Evolutionary conservation across 1,140 invertebrate species (phyloP).

Genomic region (Centruroides vittatus): DNA sequence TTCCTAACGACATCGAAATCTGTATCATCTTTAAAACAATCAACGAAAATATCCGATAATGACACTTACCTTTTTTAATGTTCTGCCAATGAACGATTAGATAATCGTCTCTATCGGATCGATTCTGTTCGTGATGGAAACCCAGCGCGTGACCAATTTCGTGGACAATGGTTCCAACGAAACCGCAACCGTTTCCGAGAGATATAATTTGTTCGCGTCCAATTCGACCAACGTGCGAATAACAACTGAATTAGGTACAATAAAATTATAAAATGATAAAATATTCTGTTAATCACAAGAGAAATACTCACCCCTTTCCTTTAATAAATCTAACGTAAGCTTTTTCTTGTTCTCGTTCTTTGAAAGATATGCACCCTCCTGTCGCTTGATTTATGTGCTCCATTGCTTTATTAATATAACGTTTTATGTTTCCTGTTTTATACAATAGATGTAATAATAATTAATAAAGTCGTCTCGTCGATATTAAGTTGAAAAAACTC

Average conservation of each 20-base stretch:
- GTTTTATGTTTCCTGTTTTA: no score
- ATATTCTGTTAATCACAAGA: no score
- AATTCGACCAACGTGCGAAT: conserved; percentile 12
- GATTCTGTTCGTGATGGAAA: conserved; percentile 30
- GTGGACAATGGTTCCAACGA: conserved; percentile 24
- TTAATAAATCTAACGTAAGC: no score
- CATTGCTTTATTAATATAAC: no score
- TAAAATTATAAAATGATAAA: not conserved
- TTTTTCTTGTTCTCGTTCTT: no score
- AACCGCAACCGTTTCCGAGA: conserved; percentile 10
- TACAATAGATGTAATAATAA: no score
- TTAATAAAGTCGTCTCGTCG: no score
- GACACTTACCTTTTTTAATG: conserved; percentile 20
- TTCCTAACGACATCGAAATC: not conserved
- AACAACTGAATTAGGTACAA: conserved; percentile 1
- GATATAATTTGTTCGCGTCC: conserved; percentile 6
- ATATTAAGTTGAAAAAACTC: no score
- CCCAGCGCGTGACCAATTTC: conserved; percentile 29
- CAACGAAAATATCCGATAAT: no score
- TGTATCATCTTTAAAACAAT: not conserved
- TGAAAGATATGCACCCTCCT: no score
- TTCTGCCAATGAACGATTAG: conserved; percentile 25
- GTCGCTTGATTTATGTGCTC: no score
- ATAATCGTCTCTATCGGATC: conserved; percentile 27
- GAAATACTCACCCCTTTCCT: no score